Base-by-base conservation (phyloP, 1,140 invertebrate genomes). In the Sminthurides bifidus region DNA sequence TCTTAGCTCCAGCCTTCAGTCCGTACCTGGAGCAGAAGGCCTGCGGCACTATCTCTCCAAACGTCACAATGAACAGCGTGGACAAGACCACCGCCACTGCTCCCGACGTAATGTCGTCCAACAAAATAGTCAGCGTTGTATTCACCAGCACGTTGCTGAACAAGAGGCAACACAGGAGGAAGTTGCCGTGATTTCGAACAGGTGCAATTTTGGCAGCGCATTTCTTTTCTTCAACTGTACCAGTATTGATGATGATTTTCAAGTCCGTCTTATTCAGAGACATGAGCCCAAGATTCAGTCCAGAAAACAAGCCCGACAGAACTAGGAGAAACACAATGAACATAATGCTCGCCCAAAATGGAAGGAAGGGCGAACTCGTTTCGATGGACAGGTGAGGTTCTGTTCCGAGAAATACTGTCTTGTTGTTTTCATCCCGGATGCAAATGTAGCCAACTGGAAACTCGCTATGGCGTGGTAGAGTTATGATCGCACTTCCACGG, bases 111-210 rank as follows among this genome's bases (percentile, higher is more conserved):
- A 81, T 62, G 61, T 78, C 72, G 63, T 81, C 80, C 27, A 82
- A 66, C 1, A 81, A 66, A 59, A 83, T 79, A 2, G 81, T 79
- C 6, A 80, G 69, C 3, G 75, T 73, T 30, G 76, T 78, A 66
- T 83, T 82, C 3, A 82, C 80, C 33, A 81, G 66, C 4, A 82
- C 80, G 67, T 81, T 81, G 46, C 76, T 80, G 64, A 69, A 63
- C 14, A 82, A 66, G 29, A 82, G 68, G 23, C 78, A 77, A 58
- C 81, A 82, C 0, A 82, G 69, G 2, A 82, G 66, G 66, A 78
- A 79, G 66, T 83, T 82, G 19, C 81, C 80, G 33, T 70, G 66
- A 41, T 60, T 58, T 3, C 61, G 45, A 1, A 79, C 69, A 2
- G 77, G 76, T 21, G 73, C 58, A 57, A 79, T 79, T 23, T 54